Percentiles rank a stretch among this genome's conserved stretches.
Conservation (phyloP, 2,888 invertebrate species). For the Deilephila elpenor region DNA sequence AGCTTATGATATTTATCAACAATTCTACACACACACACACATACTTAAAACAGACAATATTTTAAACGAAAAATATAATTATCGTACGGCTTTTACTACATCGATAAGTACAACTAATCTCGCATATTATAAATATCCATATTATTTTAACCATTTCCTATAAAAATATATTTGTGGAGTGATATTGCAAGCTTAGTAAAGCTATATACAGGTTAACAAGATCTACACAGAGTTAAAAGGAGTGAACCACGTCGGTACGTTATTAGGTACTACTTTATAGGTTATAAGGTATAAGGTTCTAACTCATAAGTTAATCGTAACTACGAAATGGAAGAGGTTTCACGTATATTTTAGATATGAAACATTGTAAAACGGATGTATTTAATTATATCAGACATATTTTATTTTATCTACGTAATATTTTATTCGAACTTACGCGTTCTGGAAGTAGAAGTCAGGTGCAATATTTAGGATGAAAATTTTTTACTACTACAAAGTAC, state of each 20-base stretch:
- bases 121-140: constrained; percentile 1
- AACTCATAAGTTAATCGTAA: not conserved
- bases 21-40: not conserved
- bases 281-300: no score
- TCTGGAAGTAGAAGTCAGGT: not conserved
- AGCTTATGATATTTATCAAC: not conserved
- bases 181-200: constrained; percentile 3
- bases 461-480: not conserved
- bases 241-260: not conserved
- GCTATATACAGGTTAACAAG: not conserved
- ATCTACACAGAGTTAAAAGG: not conserved
- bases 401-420: not conserved
- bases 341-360: not conserved
- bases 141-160: not conserved
- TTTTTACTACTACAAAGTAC: not conserved
- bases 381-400: no score
- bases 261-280: no score
- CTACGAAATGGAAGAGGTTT: not conserved
- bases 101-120: not conserved
- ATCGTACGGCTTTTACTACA: not conserved
- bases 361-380: not conserved
- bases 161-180: constrained; percentile 5
- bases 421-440: not conserved
- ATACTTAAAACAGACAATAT: not conserved
- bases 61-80: not conserved